Percentiles rank a stretch among this genome's conserved stretches.
These are phyloP conservation scores for Drosophila meridiana DNA, from an alignment of 2,888 invertebrate species.

Conservation along the genomic window DNA sequence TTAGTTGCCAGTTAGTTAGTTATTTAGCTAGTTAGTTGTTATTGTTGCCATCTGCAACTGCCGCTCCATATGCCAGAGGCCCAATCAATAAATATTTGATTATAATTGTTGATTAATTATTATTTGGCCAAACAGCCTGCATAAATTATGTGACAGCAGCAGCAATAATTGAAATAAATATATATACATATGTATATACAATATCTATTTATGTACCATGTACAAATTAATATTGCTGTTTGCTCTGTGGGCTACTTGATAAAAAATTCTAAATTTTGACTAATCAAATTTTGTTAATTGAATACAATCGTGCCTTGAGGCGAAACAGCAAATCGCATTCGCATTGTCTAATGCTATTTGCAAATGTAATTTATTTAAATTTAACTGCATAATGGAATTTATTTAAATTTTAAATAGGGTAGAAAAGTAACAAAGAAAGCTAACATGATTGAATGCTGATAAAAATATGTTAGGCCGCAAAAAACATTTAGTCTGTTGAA, in stretches of 20 bases:
- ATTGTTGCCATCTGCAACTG: constrained; percentile 14
- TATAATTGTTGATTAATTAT: constrained; percentile 72
- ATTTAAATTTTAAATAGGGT: neutral
- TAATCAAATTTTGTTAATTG: constrained; percentile 13
- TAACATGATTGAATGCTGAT: too few relatives aligned
- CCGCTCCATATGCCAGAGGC: constrained; percentile 42
- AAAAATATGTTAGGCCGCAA: too few relatives aligned
- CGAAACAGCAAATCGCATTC: neutral
- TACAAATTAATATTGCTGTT: constrained; percentile 17
- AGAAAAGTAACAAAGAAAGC: neutral
- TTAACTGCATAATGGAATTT: neutral
- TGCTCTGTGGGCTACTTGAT: constrained; percentile 1
- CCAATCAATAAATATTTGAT: constrained; percentile 74
- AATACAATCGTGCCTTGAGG: neutral
- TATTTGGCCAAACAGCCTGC: constrained; percentile 49
- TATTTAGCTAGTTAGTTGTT: constrained; percentile 18
- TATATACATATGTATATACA: neutral
- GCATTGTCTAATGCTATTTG: neutral
- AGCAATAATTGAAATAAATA: constrained; percentile 10
- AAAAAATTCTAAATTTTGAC: neutral
- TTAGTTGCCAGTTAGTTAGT: constrained; percentile 48
- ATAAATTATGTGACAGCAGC: constrained; percentile 50
- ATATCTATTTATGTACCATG: neutral
- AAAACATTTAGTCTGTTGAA: too few relatives aligned
- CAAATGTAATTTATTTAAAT: neutral